phyloP scores from a whole-genome alignment of 2,888 invertebrate species.

The Dynastes grantii region DNA sequence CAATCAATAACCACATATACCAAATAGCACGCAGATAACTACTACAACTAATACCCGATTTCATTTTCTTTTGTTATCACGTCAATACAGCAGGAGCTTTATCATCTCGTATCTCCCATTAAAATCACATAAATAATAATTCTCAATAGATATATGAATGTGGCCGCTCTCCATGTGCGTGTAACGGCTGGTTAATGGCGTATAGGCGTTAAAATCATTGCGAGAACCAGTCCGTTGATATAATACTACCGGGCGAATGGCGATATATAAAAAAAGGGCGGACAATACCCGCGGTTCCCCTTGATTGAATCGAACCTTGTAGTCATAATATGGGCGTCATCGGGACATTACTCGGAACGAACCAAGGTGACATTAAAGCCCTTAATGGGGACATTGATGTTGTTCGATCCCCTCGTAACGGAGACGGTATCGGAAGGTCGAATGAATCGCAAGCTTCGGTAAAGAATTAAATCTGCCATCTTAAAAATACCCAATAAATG shows the following conservation, averaged over 20 bases:
- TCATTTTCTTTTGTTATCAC: background rate
- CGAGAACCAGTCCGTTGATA: background rate
- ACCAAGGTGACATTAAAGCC: background rate
- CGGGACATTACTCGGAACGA: background rate
- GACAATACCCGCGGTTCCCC: slow-evolving; percentile 1
- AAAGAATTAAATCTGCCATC: background rate
- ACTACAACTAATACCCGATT: background rate
- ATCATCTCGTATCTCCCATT: slow-evolving; percentile 9
- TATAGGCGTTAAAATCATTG: background rate
- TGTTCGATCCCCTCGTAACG: background rate
- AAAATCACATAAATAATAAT: slow-evolving; percentile 15
- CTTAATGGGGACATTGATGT: slow-evolving; percentile 8
- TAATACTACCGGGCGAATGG: background rate
- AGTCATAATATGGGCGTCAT: slow-evolving; percentile 10
- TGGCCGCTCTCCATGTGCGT: no score
- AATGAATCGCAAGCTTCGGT: background rate
- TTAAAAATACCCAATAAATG: no score
- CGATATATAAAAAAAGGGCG: background rate
- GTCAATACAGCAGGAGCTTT: background rate
- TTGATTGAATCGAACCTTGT: slow-evolving; percentile 5
- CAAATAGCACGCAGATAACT: no score
- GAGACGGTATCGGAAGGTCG: background rate
- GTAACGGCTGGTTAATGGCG: background rate
- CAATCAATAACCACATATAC: no score
- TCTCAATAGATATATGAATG: slow-evolving; percentile 2